phyloP scores from a whole-genome alignment of 2,113 vertebrate species.

The Peromyscus californicus region DNA sequence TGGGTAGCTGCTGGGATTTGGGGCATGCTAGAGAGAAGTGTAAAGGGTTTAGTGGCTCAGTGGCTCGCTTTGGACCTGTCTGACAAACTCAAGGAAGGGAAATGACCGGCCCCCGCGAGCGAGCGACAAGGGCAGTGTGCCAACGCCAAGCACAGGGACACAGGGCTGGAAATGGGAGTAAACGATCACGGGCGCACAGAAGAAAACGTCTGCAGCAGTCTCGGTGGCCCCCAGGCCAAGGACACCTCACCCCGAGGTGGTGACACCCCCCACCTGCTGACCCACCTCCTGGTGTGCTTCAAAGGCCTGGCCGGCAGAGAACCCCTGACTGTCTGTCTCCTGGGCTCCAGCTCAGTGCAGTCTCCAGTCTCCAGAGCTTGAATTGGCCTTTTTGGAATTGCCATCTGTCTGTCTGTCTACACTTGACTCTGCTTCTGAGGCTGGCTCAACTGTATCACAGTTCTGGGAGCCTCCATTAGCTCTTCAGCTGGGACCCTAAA shows the following conservation, averaged over 20 bases:
- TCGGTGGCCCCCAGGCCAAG: not conserved
- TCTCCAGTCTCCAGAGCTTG: not conserved
- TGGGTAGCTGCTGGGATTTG: not conserved
- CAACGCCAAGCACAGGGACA: not conserved
- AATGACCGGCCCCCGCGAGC: not conserved
- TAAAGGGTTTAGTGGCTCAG: not conserved
- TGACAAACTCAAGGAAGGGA: not conserved
- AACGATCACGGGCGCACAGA: accelerated
- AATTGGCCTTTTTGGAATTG: no score
- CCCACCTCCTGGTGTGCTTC: not conserved
- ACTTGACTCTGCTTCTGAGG: not conserved
- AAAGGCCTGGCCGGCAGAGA: not conserved
- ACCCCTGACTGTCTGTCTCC: not conserved
- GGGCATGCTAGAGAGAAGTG: not conserved
- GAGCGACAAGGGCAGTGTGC: not conserved
- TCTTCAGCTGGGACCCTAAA: not conserved
- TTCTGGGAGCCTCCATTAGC: not conserved
- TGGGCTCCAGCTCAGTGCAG: not conserved
- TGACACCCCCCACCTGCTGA: not conserved
- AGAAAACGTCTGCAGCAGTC: not conserved
- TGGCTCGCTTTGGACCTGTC: not conserved
- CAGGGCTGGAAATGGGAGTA: not conserved
- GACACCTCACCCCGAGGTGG: not conserved
- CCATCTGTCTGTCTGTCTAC: not conserved
- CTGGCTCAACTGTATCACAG: not conserved